These are phyloP conservation scores for Megaceryle maxima DNA, from an alignment of 2,113 vertebrate genomes.

Conservation along the genomic window DNA sequence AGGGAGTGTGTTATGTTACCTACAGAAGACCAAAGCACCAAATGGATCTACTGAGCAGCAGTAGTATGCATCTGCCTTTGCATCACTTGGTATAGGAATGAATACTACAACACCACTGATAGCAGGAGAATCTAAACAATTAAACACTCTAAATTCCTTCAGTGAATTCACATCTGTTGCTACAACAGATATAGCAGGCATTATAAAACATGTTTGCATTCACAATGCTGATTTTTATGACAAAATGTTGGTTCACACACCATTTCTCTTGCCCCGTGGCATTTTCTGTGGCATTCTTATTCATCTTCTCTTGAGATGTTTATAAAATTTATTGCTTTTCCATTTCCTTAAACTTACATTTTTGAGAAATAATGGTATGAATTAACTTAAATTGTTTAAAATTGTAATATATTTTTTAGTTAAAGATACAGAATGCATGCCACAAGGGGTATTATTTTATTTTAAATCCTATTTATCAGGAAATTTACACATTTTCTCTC, in stretches of 20 bases:
- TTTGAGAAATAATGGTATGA: not conserved
- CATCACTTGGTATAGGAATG: not conserved
- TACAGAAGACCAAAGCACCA: not conserved
- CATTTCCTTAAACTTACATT: not conserved
- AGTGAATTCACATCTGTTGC: not conserved
- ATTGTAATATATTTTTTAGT: not conserved
- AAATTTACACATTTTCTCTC: not conserved
- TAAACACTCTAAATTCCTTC: not conserved
- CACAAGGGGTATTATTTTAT: not conserved
- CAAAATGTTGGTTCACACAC: not conserved
- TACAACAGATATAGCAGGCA: not conserved
- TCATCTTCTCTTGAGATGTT: not conserved
- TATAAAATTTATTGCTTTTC: not conserved
- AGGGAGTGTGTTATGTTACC: accelerated
- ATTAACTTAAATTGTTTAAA: not conserved
- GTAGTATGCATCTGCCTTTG: not conserved
- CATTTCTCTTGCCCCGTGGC: not conserved
- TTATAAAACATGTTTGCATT: not conserved
- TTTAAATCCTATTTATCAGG: not conserved
- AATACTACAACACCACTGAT: not conserved
- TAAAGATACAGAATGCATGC: not conserved
- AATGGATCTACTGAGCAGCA: not conserved
- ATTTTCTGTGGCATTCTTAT: not conserved
- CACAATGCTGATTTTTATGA: not conserved
- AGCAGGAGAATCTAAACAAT: not conserved